Evolutionary conservation across 2,888 invertebrate species (phyloP), one percentile per base, ranked within the genome.

Genomic region (Acrocera orbiculus): DNA sequence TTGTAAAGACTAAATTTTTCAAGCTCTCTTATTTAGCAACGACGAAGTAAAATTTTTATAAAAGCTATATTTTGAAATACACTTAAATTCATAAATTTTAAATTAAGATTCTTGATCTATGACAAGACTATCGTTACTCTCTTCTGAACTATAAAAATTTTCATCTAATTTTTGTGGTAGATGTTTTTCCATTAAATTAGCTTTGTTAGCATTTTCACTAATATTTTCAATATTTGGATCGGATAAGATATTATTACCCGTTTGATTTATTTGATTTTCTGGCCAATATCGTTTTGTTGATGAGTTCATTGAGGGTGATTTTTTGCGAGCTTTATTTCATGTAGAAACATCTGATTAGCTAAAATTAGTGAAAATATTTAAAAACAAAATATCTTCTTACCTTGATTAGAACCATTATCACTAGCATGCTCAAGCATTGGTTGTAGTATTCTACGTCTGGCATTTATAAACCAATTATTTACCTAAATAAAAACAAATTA

Each of bases 391-490:
- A 5, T 19, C 19, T 6, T 19, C 20, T 33, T 30, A 40, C 40
- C 40, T 40, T 40, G 39, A 37, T 40, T 41, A 17, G 39, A 36
- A 27, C 37, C 39, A 27, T 34, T 44, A 24, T 47, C 46, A 28
- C 40, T 43, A 8, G 46, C 45, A 36, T 47, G 45, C 53, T 90
- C 89, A 30, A 90, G 58, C 89, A 90, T 92, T 1, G 90, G 90
- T 55, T 89, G 89, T 34, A 90, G 64, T 47, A 90, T 90, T 45
- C 90, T 66, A 37, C 92, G 69, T 23, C 92, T 66, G 4, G 92
- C 92, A 63, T 92, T 92, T 44, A 92, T 90, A 60, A 92, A 86
- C 85, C 86, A 86, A 54, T 85, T 86, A 64, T 86, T 86, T 41
- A 90, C 87, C 42, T 42, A n/a, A 11, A 27, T 10, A 16, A 26